Percentiles rank a stretch among this genome's conserved stretches.
Conservation (phyloP, 2,113 vertebrate species). For the Xenopus laevis region DNA sequence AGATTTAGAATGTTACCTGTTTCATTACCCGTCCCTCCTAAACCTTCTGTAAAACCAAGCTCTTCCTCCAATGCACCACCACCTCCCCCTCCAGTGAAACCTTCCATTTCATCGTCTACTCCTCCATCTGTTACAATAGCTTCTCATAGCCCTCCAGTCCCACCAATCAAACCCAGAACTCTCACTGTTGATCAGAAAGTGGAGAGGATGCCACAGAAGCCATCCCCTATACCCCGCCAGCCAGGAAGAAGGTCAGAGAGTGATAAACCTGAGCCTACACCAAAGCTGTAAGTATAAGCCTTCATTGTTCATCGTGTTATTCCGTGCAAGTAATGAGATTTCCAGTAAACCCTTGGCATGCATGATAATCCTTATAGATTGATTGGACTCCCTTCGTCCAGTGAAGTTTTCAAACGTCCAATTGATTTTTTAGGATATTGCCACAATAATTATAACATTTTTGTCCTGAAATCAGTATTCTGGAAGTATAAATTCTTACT, state of each 20-base stretch:
- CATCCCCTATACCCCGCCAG: conserved; percentile 45
- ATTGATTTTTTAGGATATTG: too few relatives aligned
- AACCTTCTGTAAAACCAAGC: conserved; percentile 46
- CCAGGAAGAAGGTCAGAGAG: conserved; percentile 53
- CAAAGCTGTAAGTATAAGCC: conserved; percentile 64
- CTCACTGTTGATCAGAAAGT: conserved; percentile 42
- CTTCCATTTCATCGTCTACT: background rate
- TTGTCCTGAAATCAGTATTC: too few relatives aligned
- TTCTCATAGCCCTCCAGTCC: conserved; percentile 49
- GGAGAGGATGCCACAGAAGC: conserved; percentile 54
- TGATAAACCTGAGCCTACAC: conserved; percentile 47
- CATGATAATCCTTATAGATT: too few relatives aligned
- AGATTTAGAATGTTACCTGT: conserved; percentile 19
- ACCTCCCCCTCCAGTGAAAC: conserved; percentile 56
- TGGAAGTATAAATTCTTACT: too few relatives aligned
- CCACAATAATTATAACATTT: too few relatives aligned
- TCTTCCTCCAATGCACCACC: conserved; percentile 55
- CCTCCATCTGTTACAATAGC: background rate
- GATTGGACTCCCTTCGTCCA: too few relatives aligned
- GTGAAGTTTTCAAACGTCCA: too few relatives aligned
- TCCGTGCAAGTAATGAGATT: background rate
- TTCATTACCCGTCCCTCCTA: conserved; percentile 21
- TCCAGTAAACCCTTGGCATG: too few relatives aligned
- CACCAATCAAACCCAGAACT: conserved; percentile 56
- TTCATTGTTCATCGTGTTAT: too few relatives aligned